These are phyloP conservation scores for Cheilosia soror DNA, from an alignment of 2,888 invertebrate species.

Conservation along the genomic window DNA sequence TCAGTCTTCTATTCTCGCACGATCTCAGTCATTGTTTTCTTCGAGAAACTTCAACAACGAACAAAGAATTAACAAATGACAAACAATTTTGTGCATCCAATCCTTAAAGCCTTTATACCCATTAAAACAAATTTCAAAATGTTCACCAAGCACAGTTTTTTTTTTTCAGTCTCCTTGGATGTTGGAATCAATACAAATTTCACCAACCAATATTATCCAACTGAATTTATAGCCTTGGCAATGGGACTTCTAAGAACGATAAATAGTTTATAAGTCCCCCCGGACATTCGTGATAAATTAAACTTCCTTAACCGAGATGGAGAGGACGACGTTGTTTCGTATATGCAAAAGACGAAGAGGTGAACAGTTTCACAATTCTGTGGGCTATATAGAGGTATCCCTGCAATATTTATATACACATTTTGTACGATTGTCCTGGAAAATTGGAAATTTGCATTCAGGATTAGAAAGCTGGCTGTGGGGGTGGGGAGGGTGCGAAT, in stretches of 20 bases:
- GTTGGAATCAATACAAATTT: slow-evolving; percentile 67
- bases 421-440: slow-evolving; percentile 55
- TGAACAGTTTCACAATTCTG: slow-evolving; percentile 43
- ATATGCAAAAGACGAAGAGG: slow-evolving; percentile 1
- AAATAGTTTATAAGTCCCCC: slow-evolving; percentile 73
- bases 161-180: background rate
- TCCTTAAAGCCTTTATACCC: background rate
- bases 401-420: slow-evolving; percentile 10
- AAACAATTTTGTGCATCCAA: too few relatives aligned
- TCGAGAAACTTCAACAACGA: too few relatives aligned
- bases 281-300: slow-evolving; percentile 72
- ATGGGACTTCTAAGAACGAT: slow-evolving; percentile 70
- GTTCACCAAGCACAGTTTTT: background rate
- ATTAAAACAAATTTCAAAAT: background rate
- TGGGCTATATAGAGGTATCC: slow-evolving; percentile 28
- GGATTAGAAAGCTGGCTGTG: slow-evolving; percentile 48
- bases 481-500: slow-evolving; percentile 8
- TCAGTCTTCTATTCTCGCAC: too few relatives aligned
- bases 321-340: slow-evolving; percentile 5
- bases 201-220: slow-evolving; percentile 70
- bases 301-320: slow-evolving; percentile 58
- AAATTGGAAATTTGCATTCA: slow-evolving; percentile 72
- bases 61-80: too few relatives aligned
- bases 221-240: slow-evolving; percentile 69
- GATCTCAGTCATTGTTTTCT: too few relatives aligned